Base-by-base conservation (phyloP, 1,140 invertebrate genomes). In the Hetaerina americana region DNA sequence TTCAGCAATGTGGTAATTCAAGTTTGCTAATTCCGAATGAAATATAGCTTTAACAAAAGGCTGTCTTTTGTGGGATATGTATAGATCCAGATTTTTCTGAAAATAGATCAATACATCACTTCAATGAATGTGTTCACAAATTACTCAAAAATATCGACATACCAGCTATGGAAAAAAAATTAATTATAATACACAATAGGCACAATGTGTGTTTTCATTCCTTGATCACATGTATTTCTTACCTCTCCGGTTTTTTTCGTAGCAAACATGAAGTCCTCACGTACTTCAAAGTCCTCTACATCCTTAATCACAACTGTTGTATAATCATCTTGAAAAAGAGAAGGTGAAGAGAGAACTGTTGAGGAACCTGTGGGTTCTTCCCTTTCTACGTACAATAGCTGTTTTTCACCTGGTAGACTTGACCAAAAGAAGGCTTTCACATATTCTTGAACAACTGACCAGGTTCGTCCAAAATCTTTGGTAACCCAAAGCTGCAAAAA, bases 1-100 rank as follows among this genome's bases (percentile, higher is more conserved):
- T 78, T 96, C 94, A 2, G 89, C 91, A 27, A 96, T 87, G 77
- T 92, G 92, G 79, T 89, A 95, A 75, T 95, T 96, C 40, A 97
- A 82, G 82, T 96, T 89, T 5, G 91, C 86, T 5, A 87, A 77
- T 73, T 88, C 84, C 0, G 88, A 87, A 70, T 91, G 88, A 78
- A 96, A 95, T 67, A 87, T 79, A 0, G 93, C 91, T 73, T 85
- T 85, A 28, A 87, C 78, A 78, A 94, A 94, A 6, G 81, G 81
- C 15, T 86, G 84, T 67, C 87, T 81, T 78, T 90, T 89, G 76
- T 91, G 89, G 0, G 92, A 92, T 8, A 96, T 87, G 77, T 87
- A 90, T 0, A 96, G 80, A 71, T 94, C 87, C n/a, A 92, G 75
- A 70, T 86, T 85, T 70, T 84, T 81, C 83, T 85, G 79, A 76